phyloP scores from a whole-genome alignment of 2,888 invertebrate genomes.

The Eurytoma adleriae region DNA sequence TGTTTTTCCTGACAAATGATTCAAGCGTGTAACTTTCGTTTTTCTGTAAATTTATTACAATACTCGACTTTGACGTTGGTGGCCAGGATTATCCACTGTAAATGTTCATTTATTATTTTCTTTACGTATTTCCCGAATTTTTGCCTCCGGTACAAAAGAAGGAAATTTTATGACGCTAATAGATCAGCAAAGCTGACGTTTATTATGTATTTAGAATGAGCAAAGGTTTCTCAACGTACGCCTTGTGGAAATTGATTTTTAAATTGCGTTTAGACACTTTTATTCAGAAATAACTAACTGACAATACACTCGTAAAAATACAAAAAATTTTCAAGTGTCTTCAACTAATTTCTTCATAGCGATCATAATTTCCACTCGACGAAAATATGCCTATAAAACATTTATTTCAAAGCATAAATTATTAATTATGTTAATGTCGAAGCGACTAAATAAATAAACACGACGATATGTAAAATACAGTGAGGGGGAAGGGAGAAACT shows the following conservation, averaged over 20 bases:
- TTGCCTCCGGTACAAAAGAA: constrained; percentile 12
- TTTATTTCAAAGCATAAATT: too few species aligned
- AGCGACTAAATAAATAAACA: neutral
- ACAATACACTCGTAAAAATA: constrained; percentile 13
- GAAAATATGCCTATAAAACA: too few species aligned
- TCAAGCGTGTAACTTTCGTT: constrained; percentile 19
- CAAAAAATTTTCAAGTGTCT: neutral
- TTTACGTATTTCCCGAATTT: constrained; percentile 26
- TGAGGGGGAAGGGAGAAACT: constrained; percentile 47
- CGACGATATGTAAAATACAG: neutral
- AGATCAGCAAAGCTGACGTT: constrained; percentile 37
- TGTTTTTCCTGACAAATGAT: neutral
- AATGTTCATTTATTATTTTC: constrained; percentile 46
- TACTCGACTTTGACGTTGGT: neutral
- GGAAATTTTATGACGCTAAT: constrained; percentile 36
- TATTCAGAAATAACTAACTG: constrained; percentile 17
- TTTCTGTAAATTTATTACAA: constrained; percentile 33
- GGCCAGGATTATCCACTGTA: constrained; percentile 38
- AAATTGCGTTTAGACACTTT: constrained; percentile 9
- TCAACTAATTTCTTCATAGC: too few species aligned
- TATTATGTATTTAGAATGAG: constrained; percentile 43
- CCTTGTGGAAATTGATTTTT: constrained; percentile 16
- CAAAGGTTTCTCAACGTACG: constrained; percentile 22
- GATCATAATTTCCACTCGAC: too few species aligned
- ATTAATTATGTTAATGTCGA: too few species aligned